Evolutionary conservation across 2,888 invertebrate species (phyloP), one percentile per base, ranked within the genome.

Genomic region (Cosmopolites sordidus): DNA sequence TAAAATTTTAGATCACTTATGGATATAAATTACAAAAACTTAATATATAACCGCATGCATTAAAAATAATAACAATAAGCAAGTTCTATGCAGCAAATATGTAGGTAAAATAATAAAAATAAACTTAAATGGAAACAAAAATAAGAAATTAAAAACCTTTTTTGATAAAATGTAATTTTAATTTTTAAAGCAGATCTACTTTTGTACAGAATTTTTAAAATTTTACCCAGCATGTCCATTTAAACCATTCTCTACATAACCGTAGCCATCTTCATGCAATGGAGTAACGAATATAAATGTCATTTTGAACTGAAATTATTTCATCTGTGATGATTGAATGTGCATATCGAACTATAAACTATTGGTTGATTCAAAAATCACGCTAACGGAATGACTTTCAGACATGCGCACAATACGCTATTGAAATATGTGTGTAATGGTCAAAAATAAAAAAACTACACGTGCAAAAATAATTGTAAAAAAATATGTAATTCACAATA

Each of bases 211-310:
- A 40, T 5, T 15, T 33, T 9, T 9, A 33, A 33, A 16, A 40
- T 40, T 40, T 40, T 40, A 56, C 56, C 56, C 52, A 18, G 45
- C 49, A 33, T 51, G 48, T 41, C 57, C 50, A 30, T 56, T 52
- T 22, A 46, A 18, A 40, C 56, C 57, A 62, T 72, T 71, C 64
- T 69, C 69, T 50, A 71, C 59, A 64, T 71, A 61, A 62, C 70
- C 69, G 60, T 71, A 69, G 51, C 71, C 71, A 45, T 70, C 68
- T 63, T 72, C 73, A 60, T 69, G 67, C 54, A 72, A 63, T 40
- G 75, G 73, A 69, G 72, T 69, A 49, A 75, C 74, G 58, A 73
- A 73, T 60, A 75, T 75, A 64, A 71, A 75, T 56, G 75, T 75
- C 75, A 75, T 75, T 63, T 69, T 12, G 2, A 12, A 12, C 12